phyloP scores from a whole-genome alignment of 2,113 vertebrate genomes.

The Plecturocebus donacophilus region DNA sequence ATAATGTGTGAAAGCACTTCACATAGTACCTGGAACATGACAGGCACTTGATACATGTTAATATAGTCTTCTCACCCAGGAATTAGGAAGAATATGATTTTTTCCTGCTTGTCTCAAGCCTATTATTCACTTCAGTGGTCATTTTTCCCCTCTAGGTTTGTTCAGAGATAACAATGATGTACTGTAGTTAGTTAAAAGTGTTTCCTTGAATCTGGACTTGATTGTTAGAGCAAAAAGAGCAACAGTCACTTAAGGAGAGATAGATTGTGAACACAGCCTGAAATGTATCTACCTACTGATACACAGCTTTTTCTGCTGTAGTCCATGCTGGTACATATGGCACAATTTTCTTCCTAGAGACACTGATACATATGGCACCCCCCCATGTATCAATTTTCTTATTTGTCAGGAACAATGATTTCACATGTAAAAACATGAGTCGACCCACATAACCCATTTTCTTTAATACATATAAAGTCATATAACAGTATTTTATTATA shows the following conservation, averaged over 20 bases:
- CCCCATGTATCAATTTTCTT: neutral
- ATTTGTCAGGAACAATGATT: constrained; percentile 11
- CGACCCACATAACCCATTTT: neutral
- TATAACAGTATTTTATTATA: neutral
- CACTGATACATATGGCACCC: neutral
- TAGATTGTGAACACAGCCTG: neutral
- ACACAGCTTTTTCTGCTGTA: neutral
- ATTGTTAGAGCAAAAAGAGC: neutral
- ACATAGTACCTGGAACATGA: neutral
- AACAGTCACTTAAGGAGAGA: neutral
- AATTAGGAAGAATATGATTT: neutral
- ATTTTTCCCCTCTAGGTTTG: neutral
- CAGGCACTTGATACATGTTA: neutral
- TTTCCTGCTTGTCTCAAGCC: neutral
- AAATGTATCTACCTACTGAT: neutral
- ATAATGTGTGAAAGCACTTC: neutral
- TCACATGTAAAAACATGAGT: neutral
- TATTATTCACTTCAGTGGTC: neutral
- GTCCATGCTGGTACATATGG: neutral
- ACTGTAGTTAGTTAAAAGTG: neutral
- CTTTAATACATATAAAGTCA: neutral
- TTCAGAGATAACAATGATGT: neutral
- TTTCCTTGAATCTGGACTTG: constrained; percentile 2
- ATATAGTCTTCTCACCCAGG: neutral
- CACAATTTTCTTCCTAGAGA: neutral